phyloP scores from a whole-genome alignment of 2,888 invertebrate genomes.

The Drosophila cracens region DNA sequence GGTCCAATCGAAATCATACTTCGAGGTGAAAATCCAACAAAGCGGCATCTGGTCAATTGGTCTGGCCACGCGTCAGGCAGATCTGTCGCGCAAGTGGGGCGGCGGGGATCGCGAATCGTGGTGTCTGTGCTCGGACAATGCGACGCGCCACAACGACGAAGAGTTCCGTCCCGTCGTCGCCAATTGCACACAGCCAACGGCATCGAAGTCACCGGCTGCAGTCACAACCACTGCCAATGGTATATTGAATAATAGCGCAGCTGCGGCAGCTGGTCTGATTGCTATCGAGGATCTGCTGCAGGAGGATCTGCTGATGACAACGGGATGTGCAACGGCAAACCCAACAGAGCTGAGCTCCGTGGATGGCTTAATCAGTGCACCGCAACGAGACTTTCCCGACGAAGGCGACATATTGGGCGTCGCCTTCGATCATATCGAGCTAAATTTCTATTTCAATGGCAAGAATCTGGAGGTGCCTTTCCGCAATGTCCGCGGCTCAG shows the following conservation, averaged over 20 bases:
- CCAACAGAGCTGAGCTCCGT: conserved; percentile 23
- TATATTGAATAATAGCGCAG: conserved; percentile 68
- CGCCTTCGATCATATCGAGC: conserved; percentile 97
- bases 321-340: conserved; percentile 47
- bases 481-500: conserved; percentile 94
- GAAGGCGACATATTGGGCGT: conserved; percentile 95
- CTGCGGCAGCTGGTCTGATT: conserved; percentile 79
- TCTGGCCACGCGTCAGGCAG: conserved; percentile 94
- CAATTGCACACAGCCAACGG: conserved; percentile 58
- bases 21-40: conserved; percentile 98
- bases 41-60: conserved; percentile 98
- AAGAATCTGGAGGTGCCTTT: conserved; percentile 93
- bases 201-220: conserved; percentile 32
- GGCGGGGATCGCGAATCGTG: conserved; percentile 96
- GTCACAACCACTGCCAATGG: conserved; percentile 59
- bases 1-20: conserved; percentile 98
- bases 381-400: conserved; percentile 87
- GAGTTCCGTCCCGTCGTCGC: conserved; percentile 86
- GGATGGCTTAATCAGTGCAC: conserved; percentile 47
- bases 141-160: conserved; percentile 93
- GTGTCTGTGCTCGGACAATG: conserved; percentile 96
- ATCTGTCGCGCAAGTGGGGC: conserved; percentile 94
- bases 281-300: conserved; percentile 84
- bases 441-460: conserved; percentile 97
- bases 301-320: conserved; percentile 82